These are phyloP conservation scores for Danio kyathit DNA, from an alignment of 2,797 vertebrate species.

Conservation along the genomic window DNA sequence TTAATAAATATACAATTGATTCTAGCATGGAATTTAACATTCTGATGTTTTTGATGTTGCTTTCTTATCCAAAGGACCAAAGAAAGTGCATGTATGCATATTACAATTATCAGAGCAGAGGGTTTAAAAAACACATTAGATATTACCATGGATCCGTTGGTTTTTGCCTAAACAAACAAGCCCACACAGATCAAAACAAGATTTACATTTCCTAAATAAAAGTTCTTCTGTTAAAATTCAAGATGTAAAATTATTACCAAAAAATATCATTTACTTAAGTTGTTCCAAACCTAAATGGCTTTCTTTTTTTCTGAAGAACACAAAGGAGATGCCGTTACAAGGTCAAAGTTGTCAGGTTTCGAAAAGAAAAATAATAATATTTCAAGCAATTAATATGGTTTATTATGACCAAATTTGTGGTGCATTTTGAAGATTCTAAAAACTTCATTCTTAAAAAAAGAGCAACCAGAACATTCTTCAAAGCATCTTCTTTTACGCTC, in stretches of 20 bases:
- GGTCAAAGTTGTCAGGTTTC: background rate
- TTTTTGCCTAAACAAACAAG: background rate
- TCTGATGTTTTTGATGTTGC: background rate
- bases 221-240: background rate
- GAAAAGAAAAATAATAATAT: background rate
- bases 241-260: background rate
- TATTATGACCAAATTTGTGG: background rate
- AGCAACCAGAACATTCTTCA: background rate
- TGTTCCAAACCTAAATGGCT: background rate
- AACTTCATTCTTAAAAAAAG: background rate
- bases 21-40: background rate
- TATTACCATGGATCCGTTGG: background rate
- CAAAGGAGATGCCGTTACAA: background rate
- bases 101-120: background rate
- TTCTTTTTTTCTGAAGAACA: background rate
- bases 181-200: background rate
- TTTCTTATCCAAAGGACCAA: background rate
- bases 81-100: slow-evolving; percentile 3
- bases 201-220: background rate
- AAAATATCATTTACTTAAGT: background rate
- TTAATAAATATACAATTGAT: background rate
- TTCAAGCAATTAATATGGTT: background rate
- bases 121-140: background rate
- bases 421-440: background rate
- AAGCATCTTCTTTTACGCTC: background rate